Evolutionary conservation across 2,113 vertebrate genomes (phyloP).

Genomic region (Ariopsis seemanni): DNA sequence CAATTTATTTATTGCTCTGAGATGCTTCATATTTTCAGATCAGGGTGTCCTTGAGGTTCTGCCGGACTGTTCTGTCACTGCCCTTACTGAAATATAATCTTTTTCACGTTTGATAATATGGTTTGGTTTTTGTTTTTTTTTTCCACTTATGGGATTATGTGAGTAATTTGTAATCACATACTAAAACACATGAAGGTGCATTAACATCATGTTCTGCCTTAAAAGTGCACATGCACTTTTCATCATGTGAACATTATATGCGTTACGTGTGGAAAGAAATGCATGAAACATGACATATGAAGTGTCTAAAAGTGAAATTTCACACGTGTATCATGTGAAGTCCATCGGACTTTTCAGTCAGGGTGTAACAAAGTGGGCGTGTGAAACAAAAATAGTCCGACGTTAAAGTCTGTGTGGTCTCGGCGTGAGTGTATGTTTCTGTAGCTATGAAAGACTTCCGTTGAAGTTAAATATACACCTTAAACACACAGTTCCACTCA

Average conservation of each 20-base stretch:
- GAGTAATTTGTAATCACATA: too few species aligned
- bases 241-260: not conserved
- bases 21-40: too few species aligned
- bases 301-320: not conserved
- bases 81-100: not conserved
- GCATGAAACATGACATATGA: not conserved
- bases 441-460: conserved; percentile 35
- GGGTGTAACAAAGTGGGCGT: conserved; percentile 11
- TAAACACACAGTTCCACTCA: conserved; percentile 15
- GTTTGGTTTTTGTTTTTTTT: not conserved
- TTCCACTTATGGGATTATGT: too few species aligned
- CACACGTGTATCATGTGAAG: not conserved
- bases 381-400: not conserved
- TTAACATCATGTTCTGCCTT: not conserved
- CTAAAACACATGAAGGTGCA: not conserved
- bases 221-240: not conserved
- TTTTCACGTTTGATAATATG: not conserved
- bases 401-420: conserved; percentile 45
- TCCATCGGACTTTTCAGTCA: not conserved
- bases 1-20: not conserved
- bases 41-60: not conserved
- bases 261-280: not conserved
- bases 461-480: conserved; percentile 28
- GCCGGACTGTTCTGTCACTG: not conserved
- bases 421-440: not conserved